These are phyloP conservation scores for Dyspetes luteomarginatus DNA, from an alignment of 2,888 invertebrate species.

Conservation along the genomic window DNA sequence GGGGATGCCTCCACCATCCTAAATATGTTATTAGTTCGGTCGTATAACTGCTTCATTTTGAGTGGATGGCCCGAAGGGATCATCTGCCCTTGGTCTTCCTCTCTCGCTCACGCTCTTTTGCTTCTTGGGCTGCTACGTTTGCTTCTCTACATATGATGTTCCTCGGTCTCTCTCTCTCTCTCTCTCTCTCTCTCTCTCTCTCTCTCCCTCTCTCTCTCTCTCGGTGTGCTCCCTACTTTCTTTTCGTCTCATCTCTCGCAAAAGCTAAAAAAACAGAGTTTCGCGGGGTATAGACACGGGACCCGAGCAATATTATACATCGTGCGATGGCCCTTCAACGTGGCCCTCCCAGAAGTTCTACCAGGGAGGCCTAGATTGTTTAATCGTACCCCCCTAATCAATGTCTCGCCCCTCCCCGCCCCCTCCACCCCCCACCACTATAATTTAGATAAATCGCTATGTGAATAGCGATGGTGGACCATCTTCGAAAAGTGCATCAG, in stretches of 20 bases:
- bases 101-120: slow-evolving; percentile 51
- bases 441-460: slow-evolving; percentile 81
- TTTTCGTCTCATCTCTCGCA: slow-evolving; percentile 70
- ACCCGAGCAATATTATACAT: slow-evolving; percentile 51
- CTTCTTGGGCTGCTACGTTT: slow-evolving; percentile 32
- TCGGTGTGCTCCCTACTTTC: slow-evolving; percentile 20
- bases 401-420: slow-evolving; percentile 76
- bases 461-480: slow-evolving; percentile 69
- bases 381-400: slow-evolving; percentile 82
- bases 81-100: slow-evolving; percentile 75
- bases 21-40: slow-evolving; percentile 84
- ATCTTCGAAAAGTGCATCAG: slow-evolving; percentile 68
- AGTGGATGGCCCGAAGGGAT: slow-evolving; percentile 82
- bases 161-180: not conserved
- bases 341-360: slow-evolving; percentile 82
- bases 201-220: slow-evolving; percentile 51
- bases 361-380: slow-evolving; percentile 83
- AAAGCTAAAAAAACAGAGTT: slow-evolving; percentile 68
- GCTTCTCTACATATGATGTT: slow-evolving; percentile 34
- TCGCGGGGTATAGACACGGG: slow-evolving; percentile 60
- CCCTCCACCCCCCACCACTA: slow-evolving; percentile 69
- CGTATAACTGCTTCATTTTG: slow-evolving; percentile 84
- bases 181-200: slow-evolving; percentile 17
- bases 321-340: not conserved
- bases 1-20: slow-evolving; percentile 78